Evolutionary conservation across 2,797 vertebrate species (phyloP).

Genomic region (Falco peregrinus): DNA sequence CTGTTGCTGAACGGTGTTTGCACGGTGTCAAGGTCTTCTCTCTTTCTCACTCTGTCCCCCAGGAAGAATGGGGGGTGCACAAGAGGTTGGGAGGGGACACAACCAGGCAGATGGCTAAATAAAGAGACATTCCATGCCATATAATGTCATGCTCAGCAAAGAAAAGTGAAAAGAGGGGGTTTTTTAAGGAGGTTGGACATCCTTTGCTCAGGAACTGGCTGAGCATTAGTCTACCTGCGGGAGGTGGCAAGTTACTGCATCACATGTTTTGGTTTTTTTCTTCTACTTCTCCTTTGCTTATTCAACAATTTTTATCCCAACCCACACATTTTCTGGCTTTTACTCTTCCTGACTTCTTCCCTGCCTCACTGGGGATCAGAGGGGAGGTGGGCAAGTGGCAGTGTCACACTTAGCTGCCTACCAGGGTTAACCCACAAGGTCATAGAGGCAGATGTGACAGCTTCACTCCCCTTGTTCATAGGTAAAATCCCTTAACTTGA

Average conservation of each 20-base stretch:
- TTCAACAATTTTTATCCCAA: not conserved
- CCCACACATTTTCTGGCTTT: not conserved
- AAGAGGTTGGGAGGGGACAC: not conserved
- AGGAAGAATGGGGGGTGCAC: not conserved
- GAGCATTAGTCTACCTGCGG: too few species aligned
- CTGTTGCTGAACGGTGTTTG: not conserved
- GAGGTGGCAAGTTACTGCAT: not conserved
- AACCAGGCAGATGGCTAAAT: not conserved
- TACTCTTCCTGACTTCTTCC: not conserved
- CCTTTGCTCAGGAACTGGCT: not conserved
- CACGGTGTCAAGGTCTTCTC: not conserved
- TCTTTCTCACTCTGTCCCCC: not conserved
- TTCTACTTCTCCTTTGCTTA: not conserved
- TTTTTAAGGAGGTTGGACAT: not conserved
- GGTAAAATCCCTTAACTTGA: not conserved
- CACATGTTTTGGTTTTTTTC: not conserved
- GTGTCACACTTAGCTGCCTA: not conserved
- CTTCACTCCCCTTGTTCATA: not conserved
- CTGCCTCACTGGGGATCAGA: not conserved
- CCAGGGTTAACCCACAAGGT: not conserved
- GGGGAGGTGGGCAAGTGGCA: not conserved
- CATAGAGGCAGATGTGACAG: not conserved
- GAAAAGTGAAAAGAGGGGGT: not conserved
- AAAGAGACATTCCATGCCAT: not conserved
- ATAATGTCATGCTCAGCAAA: rapidly evolving